A percentile compares a stretch with the other conserved stretches of the same genome.
phyloP scores from a whole-genome alignment of 2,113 vertebrate species.

The Myotis yumanensis region DNA sequence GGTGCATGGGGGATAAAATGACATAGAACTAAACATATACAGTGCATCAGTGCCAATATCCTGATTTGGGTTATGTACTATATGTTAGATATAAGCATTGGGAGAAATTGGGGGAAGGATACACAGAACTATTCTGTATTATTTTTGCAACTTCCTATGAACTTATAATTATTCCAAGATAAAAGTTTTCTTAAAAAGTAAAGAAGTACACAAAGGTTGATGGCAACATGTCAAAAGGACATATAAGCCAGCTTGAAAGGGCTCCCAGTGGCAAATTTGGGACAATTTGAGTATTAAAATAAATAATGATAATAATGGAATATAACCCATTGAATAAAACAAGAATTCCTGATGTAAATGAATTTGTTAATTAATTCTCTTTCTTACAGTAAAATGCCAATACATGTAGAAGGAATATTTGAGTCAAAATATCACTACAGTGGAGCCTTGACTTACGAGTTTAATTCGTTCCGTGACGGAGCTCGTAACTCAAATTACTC shows the following conservation, averaged over 20 bases:
- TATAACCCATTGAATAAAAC: not conserved
- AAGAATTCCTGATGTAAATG: not conserved
- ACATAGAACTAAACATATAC: not conserved
- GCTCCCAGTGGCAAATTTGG: not conserved
- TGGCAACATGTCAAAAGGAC: not conserved
- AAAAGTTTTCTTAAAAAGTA: not conserved
- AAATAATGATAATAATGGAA: not conserved
- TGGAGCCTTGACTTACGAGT: no score
- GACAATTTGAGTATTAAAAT: not conserved
- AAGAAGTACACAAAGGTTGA: not conserved
- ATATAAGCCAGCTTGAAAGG: not conserved
- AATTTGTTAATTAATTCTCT: not conserved
- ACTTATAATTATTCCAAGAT: conserved; percentile 6
- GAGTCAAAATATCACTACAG: not conserved
- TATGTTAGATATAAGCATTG: not conserved
- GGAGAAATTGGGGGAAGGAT: not conserved
- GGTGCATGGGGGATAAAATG: not conserved
- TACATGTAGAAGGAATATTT: not conserved
- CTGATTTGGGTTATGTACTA: not conserved
- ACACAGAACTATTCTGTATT: not conserved
- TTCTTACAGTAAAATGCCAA: conserved; percentile 7
- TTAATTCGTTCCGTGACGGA: no score
- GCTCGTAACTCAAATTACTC: no score
- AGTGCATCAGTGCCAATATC: not conserved
- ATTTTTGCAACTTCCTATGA: conserved; percentile 17